A percentile compares a stretch with the other conserved stretches of the same genome.
Conservation (phyloP, 2,797 vertebrate species). For the Intellagama lesueurii region DNA sequence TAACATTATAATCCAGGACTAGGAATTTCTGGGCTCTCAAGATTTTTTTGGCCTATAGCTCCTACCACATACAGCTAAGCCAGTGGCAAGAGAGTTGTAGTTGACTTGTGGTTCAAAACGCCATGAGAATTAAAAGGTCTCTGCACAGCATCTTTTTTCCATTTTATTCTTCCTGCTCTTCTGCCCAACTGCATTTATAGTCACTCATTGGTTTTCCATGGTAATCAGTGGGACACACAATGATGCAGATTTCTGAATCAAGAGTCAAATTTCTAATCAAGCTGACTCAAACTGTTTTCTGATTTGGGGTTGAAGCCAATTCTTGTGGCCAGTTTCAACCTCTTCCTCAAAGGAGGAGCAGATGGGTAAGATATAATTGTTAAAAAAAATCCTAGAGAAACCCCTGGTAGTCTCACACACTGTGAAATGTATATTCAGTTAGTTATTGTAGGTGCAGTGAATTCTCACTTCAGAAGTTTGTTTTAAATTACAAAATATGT, state of each 20-base stretch:
- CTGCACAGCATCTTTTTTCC: neutral
- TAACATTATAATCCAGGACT: neutral
- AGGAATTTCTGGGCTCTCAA: neutral
- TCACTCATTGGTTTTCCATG: neutral
- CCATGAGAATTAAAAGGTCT: neutral
- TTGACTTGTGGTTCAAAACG: neutral
- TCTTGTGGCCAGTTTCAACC: neutral
- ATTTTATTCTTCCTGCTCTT: neutral
- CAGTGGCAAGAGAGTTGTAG: neutral
- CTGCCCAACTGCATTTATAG: neutral
- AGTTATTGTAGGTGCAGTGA: slow-evolving; percentile 21
- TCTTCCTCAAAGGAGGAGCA: neutral
- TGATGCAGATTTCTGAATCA: neutral
- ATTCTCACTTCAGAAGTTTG: slow-evolving; percentile 22
- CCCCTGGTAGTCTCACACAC: neutral
- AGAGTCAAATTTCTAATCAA: neutral
- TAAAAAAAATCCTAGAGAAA: neutral
- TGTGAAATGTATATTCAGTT: neutral
- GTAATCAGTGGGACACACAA: neutral
- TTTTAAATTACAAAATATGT: slow-evolving; percentile 40
- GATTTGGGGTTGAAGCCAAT: neutral
- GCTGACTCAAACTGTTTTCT: neutral
- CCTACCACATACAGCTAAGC: neutral
- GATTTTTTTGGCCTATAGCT: neutral
- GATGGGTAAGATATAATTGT: neutral